These are phyloP conservation scores for Lordiphosa fenestrarum DNA, from an alignment of 2,888 invertebrate species.

Conservation along the genomic window DNA sequence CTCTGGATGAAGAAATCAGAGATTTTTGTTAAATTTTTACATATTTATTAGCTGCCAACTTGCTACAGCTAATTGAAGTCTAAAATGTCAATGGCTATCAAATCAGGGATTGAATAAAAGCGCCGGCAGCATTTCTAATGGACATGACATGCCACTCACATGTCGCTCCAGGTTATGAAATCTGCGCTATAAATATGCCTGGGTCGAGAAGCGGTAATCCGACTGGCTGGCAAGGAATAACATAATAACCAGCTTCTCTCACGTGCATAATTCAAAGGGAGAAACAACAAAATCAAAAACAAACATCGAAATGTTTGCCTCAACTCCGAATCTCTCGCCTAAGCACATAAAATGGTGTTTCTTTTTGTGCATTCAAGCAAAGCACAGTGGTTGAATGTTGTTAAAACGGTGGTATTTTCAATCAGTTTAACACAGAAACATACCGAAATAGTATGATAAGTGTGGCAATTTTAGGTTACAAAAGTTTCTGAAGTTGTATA, in stretches of 20 bases:
- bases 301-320: conserved; percentile 10
- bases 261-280: conserved; percentile 25
- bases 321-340: conserved; percentile 12
- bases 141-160: conserved; percentile 40
- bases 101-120: conserved; percentile 30
- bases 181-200: conserved; percentile 23
- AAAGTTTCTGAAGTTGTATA: too few relatives aligned
- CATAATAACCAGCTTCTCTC: conserved; percentile 1
- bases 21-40: conserved; percentile 39
- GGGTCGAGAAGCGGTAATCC: too few relatives aligned
- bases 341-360: conserved; percentile 44
- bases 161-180: conserved; percentile 32
- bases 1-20: conserved; percentile 47
- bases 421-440: too few relatives aligned
- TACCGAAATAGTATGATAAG: too few relatives aligned
- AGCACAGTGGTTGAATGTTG: too few relatives aligned
- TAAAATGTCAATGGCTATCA: conserved; percentile 65
- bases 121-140: conserved; percentile 1
- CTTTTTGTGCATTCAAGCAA: too few relatives aligned
- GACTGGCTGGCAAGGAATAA: conserved; percentile 4
- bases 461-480: too few relatives aligned
- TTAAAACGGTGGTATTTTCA: too few relatives aligned
- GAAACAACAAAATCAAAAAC: conserved; percentile 2
- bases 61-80: conserved; percentile 63
- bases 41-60: conserved; percentile 54